Percentiles rank a stretch among this genome's conserved stretches.
These are phyloP conservation scores for Diarsia mendica DNA, from an alignment of 2,888 invertebrate genomes.

Conservation along the genomic window DNA sequence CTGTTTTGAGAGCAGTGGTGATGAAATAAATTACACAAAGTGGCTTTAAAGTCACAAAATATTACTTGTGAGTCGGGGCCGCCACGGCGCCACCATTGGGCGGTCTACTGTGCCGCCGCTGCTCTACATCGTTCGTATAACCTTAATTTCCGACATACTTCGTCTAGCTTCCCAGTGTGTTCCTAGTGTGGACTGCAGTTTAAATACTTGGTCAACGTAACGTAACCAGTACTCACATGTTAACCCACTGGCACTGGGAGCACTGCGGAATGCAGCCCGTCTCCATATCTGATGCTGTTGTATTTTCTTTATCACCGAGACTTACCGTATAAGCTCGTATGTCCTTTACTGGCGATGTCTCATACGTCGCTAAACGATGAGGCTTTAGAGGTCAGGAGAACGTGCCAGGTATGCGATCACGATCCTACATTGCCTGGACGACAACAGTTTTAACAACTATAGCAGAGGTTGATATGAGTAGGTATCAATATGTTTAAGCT, in stretches of 20 bases:
- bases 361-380: slow-evolving; percentile 13
- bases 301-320: slow-evolving; percentile 35
- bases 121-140: not conserved
- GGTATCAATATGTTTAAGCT: not conserved
- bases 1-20: too few relatives aligned
- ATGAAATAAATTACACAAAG: too few relatives aligned
- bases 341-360: slow-evolving; percentile 39
- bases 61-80: too few relatives aligned
- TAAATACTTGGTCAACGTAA: slow-evolving; percentile 41
- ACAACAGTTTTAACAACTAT: not conserved
- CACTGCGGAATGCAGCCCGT: slow-evolving; percentile 38
- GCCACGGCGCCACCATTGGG: too few relatives aligned
- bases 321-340: slow-evolving; percentile 22
- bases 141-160: not conserved
- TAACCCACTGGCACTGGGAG: slow-evolving; percentile 48
- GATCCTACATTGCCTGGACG: not conserved
- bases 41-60: too few relatives aligned
- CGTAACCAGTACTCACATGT: slow-evolving; percentile 38
- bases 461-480: not conserved
- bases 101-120: too few relatives aligned
- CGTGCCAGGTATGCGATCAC: slow-evolving; percentile 3
- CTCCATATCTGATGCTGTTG: slow-evolving; percentile 37
- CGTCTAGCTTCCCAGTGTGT: not conserved
- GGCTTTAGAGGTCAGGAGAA: slow-evolving; percentile 5
- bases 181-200: not conserved